phyloP scores from a whole-genome alignment of 2,888 invertebrate genomes.

The Halictus quadricinctus region DNA sequence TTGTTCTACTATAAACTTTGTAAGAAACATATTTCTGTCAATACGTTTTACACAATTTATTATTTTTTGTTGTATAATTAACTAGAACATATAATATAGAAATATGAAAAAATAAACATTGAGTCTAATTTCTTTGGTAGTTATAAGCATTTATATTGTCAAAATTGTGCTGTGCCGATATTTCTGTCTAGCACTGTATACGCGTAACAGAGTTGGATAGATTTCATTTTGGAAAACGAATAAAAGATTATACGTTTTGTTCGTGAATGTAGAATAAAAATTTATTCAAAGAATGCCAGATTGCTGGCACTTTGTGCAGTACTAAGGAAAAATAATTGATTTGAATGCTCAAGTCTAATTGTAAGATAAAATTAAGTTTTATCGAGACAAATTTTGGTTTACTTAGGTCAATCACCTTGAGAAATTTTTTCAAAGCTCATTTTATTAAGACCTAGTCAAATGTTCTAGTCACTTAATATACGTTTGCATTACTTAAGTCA shows the following conservation, averaged over 20 bases:
- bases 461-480: too few relatives aligned
- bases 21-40: not conserved
- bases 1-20: too few relatives aligned
- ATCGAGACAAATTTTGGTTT: too few relatives aligned
- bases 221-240: not conserved
- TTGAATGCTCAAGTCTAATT: too few relatives aligned
- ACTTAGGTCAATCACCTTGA: too few relatives aligned
- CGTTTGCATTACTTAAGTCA: too few relatives aligned
- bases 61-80: not conserved
- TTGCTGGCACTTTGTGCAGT: not conserved
- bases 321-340: too few relatives aligned
- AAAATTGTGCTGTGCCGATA: not conserved
- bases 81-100: not conserved
- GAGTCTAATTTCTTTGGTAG: not conserved
- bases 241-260: not conserved
- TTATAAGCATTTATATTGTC: not conserved
- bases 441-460: too few relatives aligned
- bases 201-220: not conserved
- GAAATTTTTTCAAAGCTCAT: too few relatives aligned
- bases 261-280: not conserved
- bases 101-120: not conserved
- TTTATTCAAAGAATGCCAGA: not conserved
- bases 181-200: not conserved
- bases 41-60: not conserved
- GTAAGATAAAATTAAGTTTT: too few relatives aligned